phyloP scores from a whole-genome alignment of 2,797 vertebrate genomes.

The Syngnathus rostellatus region DNA sequence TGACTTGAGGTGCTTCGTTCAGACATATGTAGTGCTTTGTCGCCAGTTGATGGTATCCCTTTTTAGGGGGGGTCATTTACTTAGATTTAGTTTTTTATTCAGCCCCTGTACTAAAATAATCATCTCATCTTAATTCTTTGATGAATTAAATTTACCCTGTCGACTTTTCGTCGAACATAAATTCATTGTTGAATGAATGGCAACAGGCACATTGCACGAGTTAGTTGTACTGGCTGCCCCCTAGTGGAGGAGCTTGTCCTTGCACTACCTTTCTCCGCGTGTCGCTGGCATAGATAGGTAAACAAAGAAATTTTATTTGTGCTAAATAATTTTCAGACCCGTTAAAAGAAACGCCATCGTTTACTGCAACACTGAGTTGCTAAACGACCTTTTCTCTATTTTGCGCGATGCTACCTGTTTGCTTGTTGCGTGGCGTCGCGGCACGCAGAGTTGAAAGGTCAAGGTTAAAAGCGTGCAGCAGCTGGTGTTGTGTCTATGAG shows the following conservation, averaged over 20 bases:
- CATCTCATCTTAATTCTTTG: background rate
- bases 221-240: background rate
- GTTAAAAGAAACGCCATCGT: background rate
- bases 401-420: background rate
- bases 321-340: background rate
- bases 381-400: background rate
- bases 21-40: background rate
- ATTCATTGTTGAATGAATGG: background rate
- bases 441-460: background rate
- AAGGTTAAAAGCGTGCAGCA: conserved; percentile 15
- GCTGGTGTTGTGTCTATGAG: conserved; percentile 31
- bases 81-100: background rate
- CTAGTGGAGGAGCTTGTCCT: too few relatives aligned
- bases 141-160: background rate
- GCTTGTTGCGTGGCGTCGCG: conserved; percentile 3
- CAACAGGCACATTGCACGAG: background rate
- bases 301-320: background rate
- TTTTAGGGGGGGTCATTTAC: background rate
- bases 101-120: background rate
- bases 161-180: background rate
- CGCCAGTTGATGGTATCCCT: background rate
- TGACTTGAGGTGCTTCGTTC: background rate
- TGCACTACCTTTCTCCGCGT: background rate
- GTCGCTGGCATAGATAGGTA: background rate
- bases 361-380: background rate